A percentile compares a stretch with the other conserved stretches of the same genome.
phyloP scores from a whole-genome alignment of 2,797 vertebrate genomes.

The Pristis pectinata region DNA sequence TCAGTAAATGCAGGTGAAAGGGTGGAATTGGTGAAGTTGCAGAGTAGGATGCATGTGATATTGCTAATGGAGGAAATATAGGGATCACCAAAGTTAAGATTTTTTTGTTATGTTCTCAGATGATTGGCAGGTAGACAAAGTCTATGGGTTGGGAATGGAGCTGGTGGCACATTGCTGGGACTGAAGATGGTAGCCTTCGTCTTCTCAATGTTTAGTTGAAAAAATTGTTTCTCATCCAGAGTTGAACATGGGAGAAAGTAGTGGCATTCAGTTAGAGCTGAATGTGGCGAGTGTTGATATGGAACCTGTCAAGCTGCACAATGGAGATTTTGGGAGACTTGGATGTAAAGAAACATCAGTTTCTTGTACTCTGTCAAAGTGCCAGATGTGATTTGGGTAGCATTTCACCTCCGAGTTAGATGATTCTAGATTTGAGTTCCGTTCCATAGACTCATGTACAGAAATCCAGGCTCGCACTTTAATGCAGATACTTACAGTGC shows the following conservation, averaged over 20 bases:
- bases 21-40: not conserved
- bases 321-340: too few species aligned
- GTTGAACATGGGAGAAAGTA: not conserved
- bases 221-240: not conserved
- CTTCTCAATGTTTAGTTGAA: not conserved
- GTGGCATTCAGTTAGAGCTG: not conserved
- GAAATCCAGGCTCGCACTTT: too few species aligned
- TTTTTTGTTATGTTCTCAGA: not conserved
- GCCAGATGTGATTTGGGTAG: not conserved
- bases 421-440: too few species aligned
- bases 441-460: too few species aligned
- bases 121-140: not conserved
- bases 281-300: not conserved
- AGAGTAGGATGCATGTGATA: not conserved
- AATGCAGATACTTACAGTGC: not conserved
- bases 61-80: too few species aligned
- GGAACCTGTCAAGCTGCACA: not conserved
- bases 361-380: not conserved
- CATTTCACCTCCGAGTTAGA: too few species aligned
- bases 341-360: too few species aligned
- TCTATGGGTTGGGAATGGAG: not conserved
- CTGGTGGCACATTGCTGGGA: not conserved
- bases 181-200: not conserved
- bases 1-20: not conserved
- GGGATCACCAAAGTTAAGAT: not conserved